Base-by-base conservation (phyloP, 2,113 vertebrate species). In the Toxotes chatareus region DNA sequence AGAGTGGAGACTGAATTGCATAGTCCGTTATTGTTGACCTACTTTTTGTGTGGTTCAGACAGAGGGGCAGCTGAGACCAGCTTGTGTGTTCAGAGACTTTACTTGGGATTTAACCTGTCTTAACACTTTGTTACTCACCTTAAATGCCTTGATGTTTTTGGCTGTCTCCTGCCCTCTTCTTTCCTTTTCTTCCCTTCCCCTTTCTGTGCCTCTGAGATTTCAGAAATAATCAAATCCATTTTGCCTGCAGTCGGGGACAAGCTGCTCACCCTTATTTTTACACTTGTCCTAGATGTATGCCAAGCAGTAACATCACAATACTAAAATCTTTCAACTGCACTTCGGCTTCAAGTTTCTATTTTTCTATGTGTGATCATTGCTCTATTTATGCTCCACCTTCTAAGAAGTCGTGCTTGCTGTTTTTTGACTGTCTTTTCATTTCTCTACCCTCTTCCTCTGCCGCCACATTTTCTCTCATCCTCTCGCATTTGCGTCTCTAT, bases 301-400 rank as follows among this genome's bases (percentile, higher is more conserved):
- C 59, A 23, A 47, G n/a, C 21, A 21, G 42, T 57, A 64, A 73
- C 61, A 69, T 73, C 47, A 44, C 38, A 53, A 46, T 73, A 55
- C 31, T 12, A 13, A 80, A 76, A 75, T 47, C 34, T 80, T 79
- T 75, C 47, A 40, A 51, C 64, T 78, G 64, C 71, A 77, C 77
- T 83, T 84, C 74, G 62, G 73, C 66, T 78, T 80, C 21, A 21
- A 60, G 31, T 64, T 60, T 51, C 59, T 46, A 13, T 64, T 72
- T 55, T 64, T 71, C 42, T 55, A 4, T 12, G 3, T 66, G 76
- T 31, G 61, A 84, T 73, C 64, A n/a, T 76, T 80, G 64, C 66
- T 86, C 57, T 66, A 7, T 86, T 80, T 88, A 56, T 67, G 36
- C 59, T 73, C 31, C 62, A 69, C 74, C 70, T 78, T 62, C 67